Evolutionary conservation across 2,113 vertebrate species (phyloP).

Genomic region (Engystomops pustulosus): DNA sequence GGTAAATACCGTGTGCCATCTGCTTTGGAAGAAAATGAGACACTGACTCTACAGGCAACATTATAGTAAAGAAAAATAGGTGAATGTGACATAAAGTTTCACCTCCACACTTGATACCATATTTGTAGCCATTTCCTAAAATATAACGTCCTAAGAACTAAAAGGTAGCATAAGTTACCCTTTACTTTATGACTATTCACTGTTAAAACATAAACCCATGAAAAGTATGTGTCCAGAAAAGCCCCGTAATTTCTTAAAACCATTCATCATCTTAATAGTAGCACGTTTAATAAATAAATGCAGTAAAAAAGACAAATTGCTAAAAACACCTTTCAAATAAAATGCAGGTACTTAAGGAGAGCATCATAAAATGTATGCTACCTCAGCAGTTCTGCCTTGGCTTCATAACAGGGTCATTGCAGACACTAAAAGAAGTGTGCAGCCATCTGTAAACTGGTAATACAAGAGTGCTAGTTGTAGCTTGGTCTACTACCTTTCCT

Average conservation of each 20-base stretch:
- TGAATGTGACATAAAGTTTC: neutral
- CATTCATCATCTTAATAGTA: neutral
- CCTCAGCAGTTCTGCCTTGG: neutral
- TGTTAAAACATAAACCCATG: neutral
- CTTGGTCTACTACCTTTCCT: neutral
- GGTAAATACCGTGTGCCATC: too few species aligned
- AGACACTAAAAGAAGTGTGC: neutral
- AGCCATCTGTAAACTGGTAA: constrained; percentile 21
- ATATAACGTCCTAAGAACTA: neutral
- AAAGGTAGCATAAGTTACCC: neutral
- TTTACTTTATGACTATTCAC: neutral
- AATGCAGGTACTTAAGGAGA: constrained; percentile 14
- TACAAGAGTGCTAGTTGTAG: neutral
- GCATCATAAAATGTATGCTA: constrained; percentile 29
- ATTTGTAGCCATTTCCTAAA: neutral
- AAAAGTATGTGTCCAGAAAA: neutral
- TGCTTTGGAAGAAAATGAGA: too few species aligned
- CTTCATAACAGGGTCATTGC: constrained; percentile 36
- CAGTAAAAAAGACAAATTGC: constrained; percentile 16
- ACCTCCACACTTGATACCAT: neutral
- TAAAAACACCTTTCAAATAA: constrained; percentile 29
- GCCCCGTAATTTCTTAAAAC: neutral
- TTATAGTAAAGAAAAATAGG: neutral
- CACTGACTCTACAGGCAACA: neutral
- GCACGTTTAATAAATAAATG: neutral